phyloP scores from a whole-genome alignment of 2,113 vertebrate species.

The Sinosuthora webbiana region DNA sequence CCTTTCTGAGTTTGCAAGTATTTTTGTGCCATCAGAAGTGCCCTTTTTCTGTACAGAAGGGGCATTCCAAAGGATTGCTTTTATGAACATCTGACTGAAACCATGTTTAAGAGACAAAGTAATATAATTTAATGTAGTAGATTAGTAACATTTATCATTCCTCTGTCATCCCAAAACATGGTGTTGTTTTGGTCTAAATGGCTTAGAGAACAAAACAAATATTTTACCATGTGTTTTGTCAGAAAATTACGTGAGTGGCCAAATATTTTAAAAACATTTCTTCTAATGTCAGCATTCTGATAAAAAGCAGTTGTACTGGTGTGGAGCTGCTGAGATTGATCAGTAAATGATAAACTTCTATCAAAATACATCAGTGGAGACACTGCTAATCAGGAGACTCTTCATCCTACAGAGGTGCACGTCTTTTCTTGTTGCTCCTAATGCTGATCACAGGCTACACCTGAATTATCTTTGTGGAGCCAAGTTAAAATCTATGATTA shows the following conservation, averaged over 20 bases:
- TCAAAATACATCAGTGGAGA: neutral
- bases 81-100: neutral
- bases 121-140: fast-evolving
- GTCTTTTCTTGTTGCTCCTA: neutral
- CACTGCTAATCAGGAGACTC: neutral
- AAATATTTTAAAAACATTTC: neutral
- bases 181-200: neutral
- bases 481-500: neutral
- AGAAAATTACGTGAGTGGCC: neutral
- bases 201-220: neutral
- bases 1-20: neutral
- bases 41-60: neutral
- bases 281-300: neutral
- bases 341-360: neutral
- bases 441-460: neutral
- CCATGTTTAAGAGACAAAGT: neutral
- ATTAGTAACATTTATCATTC: neutral
- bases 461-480: fast-evolving
- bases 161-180: neutral
- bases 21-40: neutral
- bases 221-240: neutral
- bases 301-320: neutral
- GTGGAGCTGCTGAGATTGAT: neutral
- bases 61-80: neutral
- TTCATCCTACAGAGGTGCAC: too few species aligned